Evolutionary conservation across 2,888 invertebrate species (phyloP), one percentile per base, ranked within the genome.

Genomic region (Euplagia quadripunctaria): DNA sequence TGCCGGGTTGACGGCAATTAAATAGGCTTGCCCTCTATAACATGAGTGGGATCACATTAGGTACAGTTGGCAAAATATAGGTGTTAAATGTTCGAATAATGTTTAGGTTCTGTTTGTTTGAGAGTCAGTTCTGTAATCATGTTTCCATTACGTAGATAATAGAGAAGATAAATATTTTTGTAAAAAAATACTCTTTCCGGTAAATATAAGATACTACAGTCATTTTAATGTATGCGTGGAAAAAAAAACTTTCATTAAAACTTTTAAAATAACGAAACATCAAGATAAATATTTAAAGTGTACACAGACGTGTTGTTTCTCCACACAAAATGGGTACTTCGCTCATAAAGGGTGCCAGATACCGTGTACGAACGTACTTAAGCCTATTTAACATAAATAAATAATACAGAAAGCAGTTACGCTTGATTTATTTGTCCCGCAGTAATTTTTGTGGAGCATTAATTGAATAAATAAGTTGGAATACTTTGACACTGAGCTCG

Each of bases 351-450:
- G 87, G 84, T 85, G 72, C 81, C 83, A 83, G 80, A 83, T 84
- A 84, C 86, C 79, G 76, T 85, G 85, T 85, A 85, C 84, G 86
- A 85, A 82, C 82, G 84, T 87, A 86, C 91, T 90, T 89, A 90
- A 89, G 89, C 88, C 88, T 92, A 89, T 92, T 92, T 93, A 89
- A 89, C 91, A 92, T 93, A 92, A 92, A 92, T 92, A 93, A 91
- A 92, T 92, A 92, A 93, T 90, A 90, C 88, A 83, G 85, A 82
- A 85, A 84, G 92, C 91, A 89, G 92, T 93, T 92, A 90, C 86
- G 87, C 77, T 85, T 92, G 92, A 93, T 92, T 92, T 91, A 93
- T 92, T 86, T 85, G 83, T 63, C 83, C 88, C 82, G 86, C 87
- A 89, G 91, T 92, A 90, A 91, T 92, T 92, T 92, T 92, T 91